Conservation (phyloP, 2,113 vertebrate genomes). For the Alethe castanea region DNA sequence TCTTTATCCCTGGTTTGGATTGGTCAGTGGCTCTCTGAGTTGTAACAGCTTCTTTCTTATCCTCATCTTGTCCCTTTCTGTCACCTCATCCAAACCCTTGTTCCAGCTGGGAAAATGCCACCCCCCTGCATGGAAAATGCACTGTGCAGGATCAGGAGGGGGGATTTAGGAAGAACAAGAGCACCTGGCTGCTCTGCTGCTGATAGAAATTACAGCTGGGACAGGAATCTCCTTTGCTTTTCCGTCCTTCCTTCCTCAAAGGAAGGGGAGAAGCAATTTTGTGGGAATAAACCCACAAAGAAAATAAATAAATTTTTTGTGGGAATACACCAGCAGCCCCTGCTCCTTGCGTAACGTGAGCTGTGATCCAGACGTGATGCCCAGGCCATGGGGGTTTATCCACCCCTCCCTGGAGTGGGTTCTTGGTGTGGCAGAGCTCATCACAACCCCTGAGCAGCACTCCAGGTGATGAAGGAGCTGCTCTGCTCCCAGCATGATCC, state of each 20-base stretch:
- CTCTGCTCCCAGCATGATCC: neutral
- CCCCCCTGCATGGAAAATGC: neutral
- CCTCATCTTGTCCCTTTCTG: neutral
- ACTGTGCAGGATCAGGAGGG: neutral
- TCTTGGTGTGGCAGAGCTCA: neutral
- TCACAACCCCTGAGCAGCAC: neutral
- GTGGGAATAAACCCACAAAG: neutral
- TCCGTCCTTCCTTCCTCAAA: fast-evolving
- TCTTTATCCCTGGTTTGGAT: neutral
- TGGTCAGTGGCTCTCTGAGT: neutral
- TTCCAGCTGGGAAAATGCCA: neutral
- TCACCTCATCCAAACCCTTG: neutral
- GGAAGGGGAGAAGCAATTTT: neutral
- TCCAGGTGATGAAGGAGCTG: neutral
- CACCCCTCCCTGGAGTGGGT: neutral
- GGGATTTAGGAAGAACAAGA: neutral
- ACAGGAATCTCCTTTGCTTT: neutral
- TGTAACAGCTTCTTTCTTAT: neutral
- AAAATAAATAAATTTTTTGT: too few species aligned
- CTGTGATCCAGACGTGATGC: neutral
- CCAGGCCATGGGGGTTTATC: neutral
- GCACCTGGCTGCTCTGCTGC: neutral
- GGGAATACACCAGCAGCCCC: neutral
- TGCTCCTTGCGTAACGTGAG: neutral
- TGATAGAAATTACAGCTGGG: neutral